Evolutionary conservation across 2,797 vertebrate species (phyloP).

Genomic region (Hirundo rustica): DNA sequence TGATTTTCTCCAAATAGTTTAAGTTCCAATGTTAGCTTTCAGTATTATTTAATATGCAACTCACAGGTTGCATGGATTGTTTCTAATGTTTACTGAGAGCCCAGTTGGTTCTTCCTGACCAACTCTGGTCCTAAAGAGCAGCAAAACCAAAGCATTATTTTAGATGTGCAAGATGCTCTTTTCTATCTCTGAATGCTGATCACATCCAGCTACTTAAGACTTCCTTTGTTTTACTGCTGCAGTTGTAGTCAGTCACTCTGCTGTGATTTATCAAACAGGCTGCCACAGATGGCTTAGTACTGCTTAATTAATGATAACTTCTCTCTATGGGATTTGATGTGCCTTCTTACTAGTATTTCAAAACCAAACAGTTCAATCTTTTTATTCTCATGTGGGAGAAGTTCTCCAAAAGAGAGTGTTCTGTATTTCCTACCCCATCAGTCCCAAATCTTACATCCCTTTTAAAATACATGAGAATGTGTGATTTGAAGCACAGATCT

Average conservation of each 20-base stretch:
- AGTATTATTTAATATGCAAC: background rate
- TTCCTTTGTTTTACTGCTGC: background rate
- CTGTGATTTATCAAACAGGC: background rate
- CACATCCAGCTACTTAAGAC: background rate
- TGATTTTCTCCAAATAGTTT: background rate
- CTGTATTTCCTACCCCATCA: background rate
- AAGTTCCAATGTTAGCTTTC: background rate
- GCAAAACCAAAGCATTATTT: background rate
- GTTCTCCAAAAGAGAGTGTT: background rate
- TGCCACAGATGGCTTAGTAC: background rate
- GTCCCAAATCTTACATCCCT: background rate
- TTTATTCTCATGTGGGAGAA: background rate
- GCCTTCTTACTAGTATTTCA: background rate
- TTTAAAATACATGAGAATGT: background rate
- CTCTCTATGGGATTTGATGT: background rate
- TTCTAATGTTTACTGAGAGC: background rate
- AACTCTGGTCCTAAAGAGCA: background rate
- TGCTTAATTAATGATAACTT: slow-evolving; percentile 21
- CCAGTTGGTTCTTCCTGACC: background rate
- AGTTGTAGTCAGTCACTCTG: background rate
- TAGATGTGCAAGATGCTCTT: background rate
- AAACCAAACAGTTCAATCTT: background rate
- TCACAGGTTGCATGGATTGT: background rate
- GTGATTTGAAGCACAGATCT: background rate
- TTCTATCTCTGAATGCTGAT: background rate